Conservation (phyloP, 2,888 invertebrate species). For the Oligia fasciuncula region DNA sequence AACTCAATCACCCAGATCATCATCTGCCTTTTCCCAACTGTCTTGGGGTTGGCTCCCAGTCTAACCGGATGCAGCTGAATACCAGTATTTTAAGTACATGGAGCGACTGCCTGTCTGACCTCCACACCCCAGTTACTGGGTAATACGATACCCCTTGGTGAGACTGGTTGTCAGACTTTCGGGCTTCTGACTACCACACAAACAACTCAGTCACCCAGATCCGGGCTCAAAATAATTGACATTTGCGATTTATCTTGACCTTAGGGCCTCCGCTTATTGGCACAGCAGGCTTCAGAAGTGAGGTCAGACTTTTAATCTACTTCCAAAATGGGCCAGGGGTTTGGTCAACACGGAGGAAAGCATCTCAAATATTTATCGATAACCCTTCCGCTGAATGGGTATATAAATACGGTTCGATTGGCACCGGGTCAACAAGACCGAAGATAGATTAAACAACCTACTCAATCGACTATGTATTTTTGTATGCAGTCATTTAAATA, state of each 20-base stretch:
- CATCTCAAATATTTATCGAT: slow-evolving; percentile 32
- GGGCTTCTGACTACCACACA: too few species aligned
- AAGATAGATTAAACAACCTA: slow-evolving; percentile 43
- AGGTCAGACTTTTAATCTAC: slow-evolving; percentile 13
- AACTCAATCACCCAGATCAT: slow-evolving; percentile 17
- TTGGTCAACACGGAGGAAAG: slow-evolving; percentile 6
- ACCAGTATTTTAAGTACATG: too few species aligned
- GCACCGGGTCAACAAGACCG: slow-evolving; percentile 30
- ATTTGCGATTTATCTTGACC: slow-evolving; percentile 24
- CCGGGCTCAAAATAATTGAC: not conserved
- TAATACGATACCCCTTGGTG: too few species aligned
- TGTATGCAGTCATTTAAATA: slow-evolving; percentile 43
- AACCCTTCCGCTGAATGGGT: slow-evolving; percentile 24
- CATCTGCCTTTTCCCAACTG: too few species aligned
- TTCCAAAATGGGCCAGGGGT: not conserved
- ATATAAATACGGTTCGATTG: slow-evolving; percentile 21
- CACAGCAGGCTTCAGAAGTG: slow-evolving; percentile 10
- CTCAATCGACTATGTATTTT: slow-evolving; percentile 26
- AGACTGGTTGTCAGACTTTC: too few species aligned
- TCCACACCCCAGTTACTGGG: too few species aligned
- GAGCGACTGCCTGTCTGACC: too few species aligned
- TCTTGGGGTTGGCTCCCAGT: too few species aligned
- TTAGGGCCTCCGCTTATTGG: slow-evolving; percentile 1
- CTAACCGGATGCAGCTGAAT: too few species aligned
- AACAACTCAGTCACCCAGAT: slow-evolving; percentile 11